Conservation (phyloP, 2,888 invertebrate species). For the Chymomyza caudatula region DNA sequence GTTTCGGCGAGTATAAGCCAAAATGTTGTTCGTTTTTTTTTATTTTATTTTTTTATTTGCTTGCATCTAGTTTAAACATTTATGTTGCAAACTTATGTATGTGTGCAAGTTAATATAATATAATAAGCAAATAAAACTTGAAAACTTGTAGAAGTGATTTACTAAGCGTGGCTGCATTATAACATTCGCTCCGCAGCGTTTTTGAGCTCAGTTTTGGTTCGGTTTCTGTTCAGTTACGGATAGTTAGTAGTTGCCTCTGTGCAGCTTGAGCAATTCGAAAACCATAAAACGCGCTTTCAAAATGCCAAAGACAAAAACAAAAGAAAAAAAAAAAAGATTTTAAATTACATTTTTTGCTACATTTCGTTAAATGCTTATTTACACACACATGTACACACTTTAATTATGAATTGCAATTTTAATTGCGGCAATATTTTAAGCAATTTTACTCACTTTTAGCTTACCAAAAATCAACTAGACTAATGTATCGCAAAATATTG, state of each 20-base stretch:
- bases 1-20: too few relatives aligned
- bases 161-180: slow-evolving; percentile 52
- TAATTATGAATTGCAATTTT: slow-evolving; percentile 58
- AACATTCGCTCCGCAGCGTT: slow-evolving; percentile 25
- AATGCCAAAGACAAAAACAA: slow-evolving; percentile 31
- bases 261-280: slow-evolving; percentile 49
- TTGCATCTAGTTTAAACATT: slow-evolving; percentile 12
- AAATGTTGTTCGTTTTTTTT: slow-evolving; percentile 29
- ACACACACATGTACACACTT: slow-evolving; percentile 51
- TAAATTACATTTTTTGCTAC: slow-evolving; percentile 64
- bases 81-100: neutral
- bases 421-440: neutral
- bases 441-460: neutral
- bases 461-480: neutral
- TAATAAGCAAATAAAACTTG: neutral
- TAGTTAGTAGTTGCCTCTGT: neutral
- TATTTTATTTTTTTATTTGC: slow-evolving; percentile 18
- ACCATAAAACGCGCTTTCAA: slow-evolving; percentile 66
- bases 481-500: neutral
- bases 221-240: slow-evolving; percentile 27
- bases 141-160: neutral
- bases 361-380: slow-evolving; percentile 56
- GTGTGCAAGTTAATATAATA: neutral
- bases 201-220: slow-evolving; percentile 33
- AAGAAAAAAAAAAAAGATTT: slow-evolving; percentile 27